phyloP scores from a whole-genome alignment of 2,113 vertebrate species.

The Prietella phreatophila region DNA sequence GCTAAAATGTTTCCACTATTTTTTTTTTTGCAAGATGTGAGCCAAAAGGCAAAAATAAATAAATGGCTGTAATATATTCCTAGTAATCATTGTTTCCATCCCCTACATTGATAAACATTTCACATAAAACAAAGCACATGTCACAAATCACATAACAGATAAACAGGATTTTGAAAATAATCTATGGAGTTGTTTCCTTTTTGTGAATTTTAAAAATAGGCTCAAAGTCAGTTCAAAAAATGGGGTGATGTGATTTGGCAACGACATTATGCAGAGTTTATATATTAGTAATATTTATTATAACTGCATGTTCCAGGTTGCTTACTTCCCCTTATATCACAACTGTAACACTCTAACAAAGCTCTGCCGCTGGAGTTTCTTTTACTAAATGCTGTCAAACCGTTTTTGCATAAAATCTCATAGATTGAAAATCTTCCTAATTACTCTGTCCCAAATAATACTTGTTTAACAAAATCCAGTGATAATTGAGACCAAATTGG shows the following conservation, averaged over 20 bases:
- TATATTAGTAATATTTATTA: neutral
- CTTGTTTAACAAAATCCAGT: neutral
- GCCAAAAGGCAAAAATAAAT: neutral
- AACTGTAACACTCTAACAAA: neutral
- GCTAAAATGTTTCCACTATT: neutral
- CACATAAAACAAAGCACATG: neutral
- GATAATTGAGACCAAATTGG: neutral
- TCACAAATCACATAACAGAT: neutral
- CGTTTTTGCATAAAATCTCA: neutral
- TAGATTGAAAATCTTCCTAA: neutral
- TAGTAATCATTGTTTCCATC: neutral
- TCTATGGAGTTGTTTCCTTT: neutral
- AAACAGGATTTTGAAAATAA: neutral
- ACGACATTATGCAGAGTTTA: neutral
- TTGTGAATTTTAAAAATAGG: neutral
- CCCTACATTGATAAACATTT: neutral
- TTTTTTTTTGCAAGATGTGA: neutral
- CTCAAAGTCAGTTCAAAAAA: neutral
- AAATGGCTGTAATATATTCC: neutral
- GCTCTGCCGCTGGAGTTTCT: neutral
- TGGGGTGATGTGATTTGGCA: neutral
- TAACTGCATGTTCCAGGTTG: neutral
- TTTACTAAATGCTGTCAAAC: neutral
- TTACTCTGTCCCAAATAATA: conserved; percentile 18
- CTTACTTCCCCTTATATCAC: neutral